Base-by-base conservation (phyloP, 2,888 invertebrate species). In the Xanthia togata region DNA sequence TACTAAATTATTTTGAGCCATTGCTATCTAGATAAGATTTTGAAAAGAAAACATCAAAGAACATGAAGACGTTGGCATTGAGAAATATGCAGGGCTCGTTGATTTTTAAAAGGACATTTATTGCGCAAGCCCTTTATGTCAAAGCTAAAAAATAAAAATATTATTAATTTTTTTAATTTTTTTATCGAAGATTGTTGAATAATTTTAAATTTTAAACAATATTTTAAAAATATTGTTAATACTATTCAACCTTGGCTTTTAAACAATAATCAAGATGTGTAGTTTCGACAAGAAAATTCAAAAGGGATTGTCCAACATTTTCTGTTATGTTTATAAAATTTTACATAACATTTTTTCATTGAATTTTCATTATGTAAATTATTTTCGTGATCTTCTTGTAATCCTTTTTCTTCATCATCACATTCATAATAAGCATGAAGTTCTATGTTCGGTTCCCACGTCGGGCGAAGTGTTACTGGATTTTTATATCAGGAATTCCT, bases 1-100 rank as follows among this genome's bases (percentile, higher is more conserved):
- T 88, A 90, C 85, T 89, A 86, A 90, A 89, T 89, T 89, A 86
- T 88, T 86, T 91, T 89, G 89, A 90, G 89, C 87, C 84, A 86
- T 88, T 86, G 77, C 76, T 84, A 81, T 84, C 83, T 81, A 84
- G 88, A 87, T 87, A 85, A 83, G 70, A 26, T 62, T 73, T 44
- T 47, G 35, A 60, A 71, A 80, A 75, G 70, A 81, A 82, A 79
- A 83, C 72, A 79, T 71, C 71, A 70, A 69, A 55, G 26, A 60
- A 59, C 23, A 73, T 35, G 17, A 78, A 78, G 70, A 53, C 11
- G 17, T 38, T 6, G 14, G 38, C 11, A 78, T 38, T 55, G 26
- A 53, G 50, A 73, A 70, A 78, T 59, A n/a, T 67, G 47, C 8
- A 17, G 23, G 6, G 31, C 14, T 57, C n/a, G 4, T 38, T 38